phyloP scores from a whole-genome alignment of 1,140 invertebrate genomes.

The Scylla paramamosain region DNA sequence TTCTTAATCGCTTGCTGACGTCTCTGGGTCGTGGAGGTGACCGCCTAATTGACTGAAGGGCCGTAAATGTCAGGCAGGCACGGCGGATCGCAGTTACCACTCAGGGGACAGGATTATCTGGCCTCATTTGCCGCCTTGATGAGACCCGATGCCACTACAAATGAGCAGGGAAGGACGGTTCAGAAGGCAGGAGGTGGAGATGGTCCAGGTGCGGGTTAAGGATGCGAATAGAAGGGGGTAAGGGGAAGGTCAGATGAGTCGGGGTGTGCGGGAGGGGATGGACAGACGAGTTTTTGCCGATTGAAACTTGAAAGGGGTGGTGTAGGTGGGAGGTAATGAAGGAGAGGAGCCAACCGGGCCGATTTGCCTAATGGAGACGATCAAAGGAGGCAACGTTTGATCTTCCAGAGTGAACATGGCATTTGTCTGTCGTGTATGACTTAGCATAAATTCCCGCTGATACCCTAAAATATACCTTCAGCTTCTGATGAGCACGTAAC shows the following conservation, averaged over 20 bases:
- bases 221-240: neutral
- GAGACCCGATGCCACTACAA: conserved; percentile 55
- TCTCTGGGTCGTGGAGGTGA: conserved; percentile 59
- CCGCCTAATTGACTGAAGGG: conserved; percentile 64
- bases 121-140: conserved; percentile 62
- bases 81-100: conserved; percentile 33
- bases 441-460: neutral
- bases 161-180: conserved; percentile 47
- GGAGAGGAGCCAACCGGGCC: neutral
- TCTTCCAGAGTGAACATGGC: neutral
- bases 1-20: conserved; percentile 65
- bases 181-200: neutral
- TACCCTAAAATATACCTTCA: neutral
- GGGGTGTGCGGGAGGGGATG: neutral
- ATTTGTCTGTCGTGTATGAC: neutral
- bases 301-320: conserved; percentile 25
- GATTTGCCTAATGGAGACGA: conserved; percentile 50
- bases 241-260: neutral
- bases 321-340: conserved; percentile 54
- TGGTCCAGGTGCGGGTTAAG: neutral
- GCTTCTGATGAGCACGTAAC: neutral
- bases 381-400: conserved; percentile 9
- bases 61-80: conserved; percentile 59
- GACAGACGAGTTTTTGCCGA: conserved; percentile 48
- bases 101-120: conserved; percentile 54